Evolutionary conservation across 2,113 vertebrate genomes (phyloP).

Genomic region (Ciconia boyciana): DNA sequence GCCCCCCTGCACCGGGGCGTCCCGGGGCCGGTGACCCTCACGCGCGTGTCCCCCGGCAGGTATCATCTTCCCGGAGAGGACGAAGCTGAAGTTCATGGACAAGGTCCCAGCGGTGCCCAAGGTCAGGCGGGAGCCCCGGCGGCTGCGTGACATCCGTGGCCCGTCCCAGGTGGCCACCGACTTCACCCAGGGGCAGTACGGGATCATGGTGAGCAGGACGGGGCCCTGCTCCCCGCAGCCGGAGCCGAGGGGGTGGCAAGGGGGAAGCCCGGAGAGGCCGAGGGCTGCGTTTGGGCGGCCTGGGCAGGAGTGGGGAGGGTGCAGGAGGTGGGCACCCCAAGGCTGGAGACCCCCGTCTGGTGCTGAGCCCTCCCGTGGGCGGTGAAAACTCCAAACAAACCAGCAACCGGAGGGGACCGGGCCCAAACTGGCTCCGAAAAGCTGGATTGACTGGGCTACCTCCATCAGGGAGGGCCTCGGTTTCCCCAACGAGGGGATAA

Average conservation of each 20-base stretch:
- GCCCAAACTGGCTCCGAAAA: not conserved
- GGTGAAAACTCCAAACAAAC: not conserved
- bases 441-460: not conserved
- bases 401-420: rapidly evolving
- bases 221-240: too few relatives aligned
- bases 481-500: not conserved
- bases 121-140: constrained; percentile 79
- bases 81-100: constrained; percentile 88
- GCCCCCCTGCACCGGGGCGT: too few relatives aligned
- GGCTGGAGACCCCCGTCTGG: not conserved
- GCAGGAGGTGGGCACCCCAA: not conserved
- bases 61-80: constrained; percentile 80
- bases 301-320: not conserved
- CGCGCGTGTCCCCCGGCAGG: constrained; percentile 34
- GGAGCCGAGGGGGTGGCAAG: rapidly evolving
- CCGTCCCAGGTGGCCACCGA: constrained; percentile 73
- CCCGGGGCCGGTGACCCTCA: too few relatives aligned
- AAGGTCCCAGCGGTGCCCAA: constrained; percentile 86
- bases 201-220: constrained; percentile 81
- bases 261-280: too few relatives aligned
- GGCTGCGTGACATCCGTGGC: constrained; percentile 85
- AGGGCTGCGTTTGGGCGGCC: not conserved
- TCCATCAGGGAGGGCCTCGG: not conserved
- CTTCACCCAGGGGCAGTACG: constrained; percentile 84
- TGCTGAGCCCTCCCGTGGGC: rapidly evolving